Evolutionary conservation across 2,797 vertebrate species (phyloP), one percentile per base, ranked within the genome.

Genomic region (Sebastes paucispinis): DNA sequence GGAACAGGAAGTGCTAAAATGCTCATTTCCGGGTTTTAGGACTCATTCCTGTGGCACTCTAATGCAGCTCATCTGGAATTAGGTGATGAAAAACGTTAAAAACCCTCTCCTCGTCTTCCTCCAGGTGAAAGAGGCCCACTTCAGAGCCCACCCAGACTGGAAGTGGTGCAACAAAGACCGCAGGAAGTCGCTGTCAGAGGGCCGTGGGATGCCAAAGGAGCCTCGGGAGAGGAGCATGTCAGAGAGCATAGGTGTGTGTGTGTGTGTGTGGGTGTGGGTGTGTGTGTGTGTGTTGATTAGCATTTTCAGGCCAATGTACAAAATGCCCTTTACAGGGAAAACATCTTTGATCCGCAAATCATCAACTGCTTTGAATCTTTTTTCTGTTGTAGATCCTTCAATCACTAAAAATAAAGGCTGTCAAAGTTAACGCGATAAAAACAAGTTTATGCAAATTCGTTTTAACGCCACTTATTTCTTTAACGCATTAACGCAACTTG

Each of bases 161-260:
- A 98, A 98, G 88, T 98, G 97, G 97, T 98, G 97, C 86, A 98
- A 98, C 92, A 98, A 98, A 73, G 97, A 98, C 92, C 94, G 97
- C 34, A 97, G 97, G 87, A 98, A 98, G 90, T 97, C 97, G 2
- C 94, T 96, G 81, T 98, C 97, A 0, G 97, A 98, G 43, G 94
- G 96, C 70, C 96, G 97, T 7, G 96, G 96, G 16, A 92, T 92
- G 2, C 95, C 94, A 57, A 98, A 98, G 85, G 97, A 98, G 65
- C 86, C 92, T 0, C 92, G 96, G 14, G 97, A 97, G 88, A 95
- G 97, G 76, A 98, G 97, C 94, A 96, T 97, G 95, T 98, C 97
- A 0, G 97, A 98, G 93, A 97, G 97, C 20, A 96, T 95, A 75
- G 95, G 95, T 96, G 67, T 65, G 89, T 84, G 50, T 55, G 57